Conservation (phyloP, 2,888 invertebrate species). For the Eupithecia exiguata region DNA sequence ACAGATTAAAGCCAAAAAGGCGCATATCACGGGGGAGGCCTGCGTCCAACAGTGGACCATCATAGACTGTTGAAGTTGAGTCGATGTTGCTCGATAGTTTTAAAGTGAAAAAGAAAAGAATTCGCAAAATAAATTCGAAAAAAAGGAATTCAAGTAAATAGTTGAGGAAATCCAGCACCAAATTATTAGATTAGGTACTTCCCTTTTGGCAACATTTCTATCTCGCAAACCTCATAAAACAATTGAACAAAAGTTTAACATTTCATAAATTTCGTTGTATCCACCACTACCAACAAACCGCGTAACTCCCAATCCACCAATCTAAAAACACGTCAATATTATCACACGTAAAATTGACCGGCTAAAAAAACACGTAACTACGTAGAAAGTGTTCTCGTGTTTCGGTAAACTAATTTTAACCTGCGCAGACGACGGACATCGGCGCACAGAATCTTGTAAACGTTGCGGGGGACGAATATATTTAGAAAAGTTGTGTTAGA, state of each 20-base stretch:
- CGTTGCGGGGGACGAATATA: conserved; percentile 58
- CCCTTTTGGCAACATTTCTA: background rate
- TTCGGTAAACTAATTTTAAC: conserved; percentile 33
- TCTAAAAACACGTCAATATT: conserved; percentile 7
- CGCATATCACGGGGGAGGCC: too few relatives aligned
- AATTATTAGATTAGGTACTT: background rate
- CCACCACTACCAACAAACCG: background rate
- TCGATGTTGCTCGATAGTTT: too few relatives aligned
- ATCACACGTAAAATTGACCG: background rate
- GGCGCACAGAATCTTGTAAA: conserved; percentile 37
- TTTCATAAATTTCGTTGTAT: background rate
- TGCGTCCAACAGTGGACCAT: too few relatives aligned
- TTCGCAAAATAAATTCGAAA: too few relatives aligned
- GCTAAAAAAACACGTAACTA: conserved; percentile 11
- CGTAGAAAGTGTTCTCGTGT: conserved; percentile 28
- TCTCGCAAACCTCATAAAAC: background rate
- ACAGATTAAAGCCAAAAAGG: too few relatives aligned
- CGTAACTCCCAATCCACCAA: background rate
- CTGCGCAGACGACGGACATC: conserved; percentile 23
- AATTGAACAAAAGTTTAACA: background rate
- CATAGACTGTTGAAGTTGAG: too few relatives aligned
- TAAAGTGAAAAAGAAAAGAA: too few relatives aligned
- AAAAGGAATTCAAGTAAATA: background rate
- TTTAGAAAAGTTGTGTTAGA: conserved; percentile 31
- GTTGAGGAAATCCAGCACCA: background rate